Evolutionary conservation across 2,888 invertebrate species (phyloP).

Genomic region (Leptura quadrifasciata): DNA sequence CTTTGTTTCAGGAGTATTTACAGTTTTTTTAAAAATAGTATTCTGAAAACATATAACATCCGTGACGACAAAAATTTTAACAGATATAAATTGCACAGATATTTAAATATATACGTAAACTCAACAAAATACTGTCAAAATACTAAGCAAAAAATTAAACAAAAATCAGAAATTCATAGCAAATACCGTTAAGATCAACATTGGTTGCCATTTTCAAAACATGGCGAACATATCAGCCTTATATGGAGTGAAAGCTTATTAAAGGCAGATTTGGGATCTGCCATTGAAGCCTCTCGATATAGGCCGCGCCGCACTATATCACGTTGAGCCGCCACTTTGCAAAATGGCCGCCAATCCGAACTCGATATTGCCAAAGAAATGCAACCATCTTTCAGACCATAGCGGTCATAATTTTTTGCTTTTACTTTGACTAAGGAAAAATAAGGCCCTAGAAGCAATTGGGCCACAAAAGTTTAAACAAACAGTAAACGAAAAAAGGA

Average conservation of each 20-base stretch:
- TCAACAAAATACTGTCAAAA: slow-evolving; percentile 27
- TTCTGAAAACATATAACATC: slow-evolving; percentile 47
- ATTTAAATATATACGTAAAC: slow-evolving; percentile 12
- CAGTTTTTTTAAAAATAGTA: slow-evolving; percentile 24
- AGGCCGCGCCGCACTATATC: too few relatives aligned
- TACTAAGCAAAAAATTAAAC: slow-evolving; percentile 12
- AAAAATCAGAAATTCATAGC: too few relatives aligned
- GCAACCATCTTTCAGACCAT: background rate
- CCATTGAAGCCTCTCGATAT: too few relatives aligned
- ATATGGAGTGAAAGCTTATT: too few relatives aligned
- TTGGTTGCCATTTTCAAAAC: too few relatives aligned
- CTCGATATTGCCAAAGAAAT: too few relatives aligned
- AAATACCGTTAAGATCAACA: too few relatives aligned
- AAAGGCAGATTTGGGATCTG: too few relatives aligned
- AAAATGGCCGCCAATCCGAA: background rate
- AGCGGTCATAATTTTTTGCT: background rate
- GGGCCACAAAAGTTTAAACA: background rate
- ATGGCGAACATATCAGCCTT: too few relatives aligned
- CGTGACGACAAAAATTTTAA: slow-evolving; percentile 30
- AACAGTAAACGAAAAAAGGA: background rate
- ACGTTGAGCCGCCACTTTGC: background rate
- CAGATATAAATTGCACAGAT: slow-evolving; percentile 37
- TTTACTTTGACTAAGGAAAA: slow-evolving; percentile 10
- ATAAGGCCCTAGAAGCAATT: background rate
- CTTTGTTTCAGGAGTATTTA: slow-evolving; percentile 25